Conservation (phyloP, 2,888 invertebrate genomes). For the Phymatocera aterrima region DNA sequence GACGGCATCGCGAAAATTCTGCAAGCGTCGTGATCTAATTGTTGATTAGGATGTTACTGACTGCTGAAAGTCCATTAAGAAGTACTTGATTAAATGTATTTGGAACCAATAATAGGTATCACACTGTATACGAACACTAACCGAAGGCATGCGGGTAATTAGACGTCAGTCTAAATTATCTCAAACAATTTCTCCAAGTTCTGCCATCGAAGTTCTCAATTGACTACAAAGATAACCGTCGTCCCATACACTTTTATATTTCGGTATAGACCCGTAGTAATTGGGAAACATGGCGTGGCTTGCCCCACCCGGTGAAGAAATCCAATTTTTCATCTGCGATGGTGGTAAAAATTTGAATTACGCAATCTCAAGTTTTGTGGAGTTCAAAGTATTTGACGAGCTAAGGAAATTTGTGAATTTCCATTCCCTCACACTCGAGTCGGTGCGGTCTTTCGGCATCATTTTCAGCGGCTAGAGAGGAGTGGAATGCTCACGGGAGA, state of each 20-base stretch:
- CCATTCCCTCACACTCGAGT: background rate
- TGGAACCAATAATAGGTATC: background rate
- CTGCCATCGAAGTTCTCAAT: background rate
- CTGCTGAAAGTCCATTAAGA: background rate
- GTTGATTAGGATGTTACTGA: background rate
- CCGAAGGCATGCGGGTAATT: background rate
- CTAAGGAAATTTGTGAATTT: conserved; percentile 18
- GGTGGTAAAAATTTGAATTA: conserved; percentile 11
- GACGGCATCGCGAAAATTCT: background rate
- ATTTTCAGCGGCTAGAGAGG: conserved; percentile 18
- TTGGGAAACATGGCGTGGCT: background rate
- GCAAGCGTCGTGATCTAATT: background rate
- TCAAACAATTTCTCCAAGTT: background rate
- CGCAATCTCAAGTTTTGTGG: conserved; percentile 8
- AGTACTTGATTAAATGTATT: background rate
- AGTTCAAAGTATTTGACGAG: conserved; percentile 24
- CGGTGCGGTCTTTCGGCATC: conserved; percentile 12
- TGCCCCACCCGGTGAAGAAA: background rate
- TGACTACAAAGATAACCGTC: background rate
- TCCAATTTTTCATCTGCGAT: conserved; percentile 5
- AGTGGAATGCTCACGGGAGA: conserved; percentile 34
- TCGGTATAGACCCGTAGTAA: background rate
- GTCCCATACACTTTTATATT: background rate
- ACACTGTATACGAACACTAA: background rate
- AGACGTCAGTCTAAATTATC: background rate